Evolutionary conservation across 2,113 vertebrate genomes (phyloP), one percentile per base, ranked within the genome.

Genomic region (Callaeas wilsoni): DNA sequence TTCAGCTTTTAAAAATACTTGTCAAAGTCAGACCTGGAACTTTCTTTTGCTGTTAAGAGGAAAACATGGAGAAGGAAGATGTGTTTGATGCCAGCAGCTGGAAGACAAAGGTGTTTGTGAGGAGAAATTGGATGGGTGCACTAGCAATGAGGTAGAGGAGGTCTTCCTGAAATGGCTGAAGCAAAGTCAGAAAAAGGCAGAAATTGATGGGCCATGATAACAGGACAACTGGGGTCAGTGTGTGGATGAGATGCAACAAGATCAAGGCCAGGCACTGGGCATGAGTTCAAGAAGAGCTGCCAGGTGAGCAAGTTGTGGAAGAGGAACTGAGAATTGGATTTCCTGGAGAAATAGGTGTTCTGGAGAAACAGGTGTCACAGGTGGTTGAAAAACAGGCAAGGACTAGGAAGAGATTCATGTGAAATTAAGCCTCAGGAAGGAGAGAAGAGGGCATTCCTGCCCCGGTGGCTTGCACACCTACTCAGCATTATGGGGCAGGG

Each of bases 401-500:
- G 23, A 62, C 2, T 30, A 23, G 50, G 20, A 77, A 37, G 42
- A 77, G 3, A 57, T 64, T 62, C 12, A 18, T 30, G 7, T 20
- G 23, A 84, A 76, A 53, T 29, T 5, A 65, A 87, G 26, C 22
- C 27, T 65, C 5, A 6, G 47, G 49, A 77, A 57, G 10, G 20
- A 69, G 10, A 7, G 37, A 65, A 73, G 42, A 37, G 41, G 13
- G 2, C 32, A 44, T 60, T 85, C 35, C 12, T 88, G 1, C 8
- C 12, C 5, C 8, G 49, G n/a, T 50, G 50, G 12, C 37, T 76
- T 94, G 16, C 2, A 1, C 32, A 37, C 22, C 53, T 41, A 32
- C 10, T 73, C 25, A 46, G 23, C 6, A 1, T 78, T 41, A 29
- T 0, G 0, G 13, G 12, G 1, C n/a, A 39, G 6, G n/a, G 13